Conservation (phyloP, 2,888 invertebrate species). For the Amorpha juglandis region DNA sequence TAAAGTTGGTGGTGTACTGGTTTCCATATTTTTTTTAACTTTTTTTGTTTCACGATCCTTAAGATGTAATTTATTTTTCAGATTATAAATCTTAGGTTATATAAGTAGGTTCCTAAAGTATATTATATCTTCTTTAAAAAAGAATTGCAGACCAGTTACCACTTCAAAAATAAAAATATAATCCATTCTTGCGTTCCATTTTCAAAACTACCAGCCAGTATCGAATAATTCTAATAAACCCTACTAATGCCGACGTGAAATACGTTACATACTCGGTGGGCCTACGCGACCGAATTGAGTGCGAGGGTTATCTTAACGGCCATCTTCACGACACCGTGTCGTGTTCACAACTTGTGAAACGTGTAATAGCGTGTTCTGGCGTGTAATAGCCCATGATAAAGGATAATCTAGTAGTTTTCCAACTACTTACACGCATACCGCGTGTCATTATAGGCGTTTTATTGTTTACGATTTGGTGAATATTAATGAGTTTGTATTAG, state of each 20-base stretch:
- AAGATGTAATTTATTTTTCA: no score
- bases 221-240: background rate
- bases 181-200: conserved; percentile 25
- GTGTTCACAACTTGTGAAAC: conserved; percentile 48
- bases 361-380: no score
- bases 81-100: no score
- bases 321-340: conserved; percentile 52
- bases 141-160: background rate
- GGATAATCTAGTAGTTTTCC: conserved; percentile 45
- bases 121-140: no score
- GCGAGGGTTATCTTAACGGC: conserved; percentile 57
- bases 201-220: conserved; percentile 11
- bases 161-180: conserved; percentile 8
- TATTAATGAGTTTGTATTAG: conserved; percentile 9
- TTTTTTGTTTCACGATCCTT: background rate
- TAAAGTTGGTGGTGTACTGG: conserved; percentile 29
- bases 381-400: conserved; percentile 53
- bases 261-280: conserved; percentile 27
- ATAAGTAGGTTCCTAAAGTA: no score
- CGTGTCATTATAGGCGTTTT: conserved; percentile 19
- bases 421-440: conserved; percentile 42
- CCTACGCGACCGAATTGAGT: conserved; percentile 55
- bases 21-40: background rate
- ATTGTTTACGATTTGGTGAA: conserved; percentile 26
- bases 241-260: background rate